Conservation (phyloP, 2,797 vertebrate species). For the Champsocephalus gunnari region DNA sequence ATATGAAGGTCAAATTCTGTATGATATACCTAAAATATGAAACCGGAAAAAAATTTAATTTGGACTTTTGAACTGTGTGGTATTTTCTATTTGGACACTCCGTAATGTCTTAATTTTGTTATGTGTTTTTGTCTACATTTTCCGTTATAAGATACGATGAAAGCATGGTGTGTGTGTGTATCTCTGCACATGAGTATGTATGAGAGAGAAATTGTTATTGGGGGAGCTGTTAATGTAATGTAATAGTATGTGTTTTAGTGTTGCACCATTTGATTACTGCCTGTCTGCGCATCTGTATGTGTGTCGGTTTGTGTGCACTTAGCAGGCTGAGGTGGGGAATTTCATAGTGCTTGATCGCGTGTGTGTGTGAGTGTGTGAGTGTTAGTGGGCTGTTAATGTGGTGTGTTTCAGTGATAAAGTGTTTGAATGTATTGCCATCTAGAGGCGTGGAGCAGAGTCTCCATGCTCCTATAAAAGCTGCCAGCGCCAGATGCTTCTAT, state of each 20-base stretch:
- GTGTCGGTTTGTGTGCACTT: slow-evolving; percentile 30
- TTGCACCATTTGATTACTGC: slow-evolving; percentile 68
- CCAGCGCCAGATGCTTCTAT: slow-evolving; percentile 95
- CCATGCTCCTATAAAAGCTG: slow-evolving; percentile 84
- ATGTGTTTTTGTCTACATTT: slow-evolving; percentile 9
- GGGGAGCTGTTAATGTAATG: slow-evolving; percentile 75
- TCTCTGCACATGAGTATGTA: slow-evolving; percentile 45
- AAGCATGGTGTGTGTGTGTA: slow-evolving; percentile 20
- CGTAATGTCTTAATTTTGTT: too few relatives aligned
- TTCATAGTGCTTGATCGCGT: slow-evolving; percentile 60
- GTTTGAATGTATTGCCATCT: slow-evolving; percentile 99
- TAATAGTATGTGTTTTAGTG: slow-evolving; percentile 73
- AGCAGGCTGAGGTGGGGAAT: slow-evolving; percentile 44
- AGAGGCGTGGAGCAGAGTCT: slow-evolving; percentile 94
- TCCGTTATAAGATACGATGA: slow-evolving; percentile 8
- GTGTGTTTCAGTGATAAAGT: slow-evolving; percentile 91
- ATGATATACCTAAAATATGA: background rate
- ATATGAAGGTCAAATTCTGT: slow-evolving; percentile 10
- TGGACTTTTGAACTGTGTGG: background rate
- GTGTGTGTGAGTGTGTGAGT: slow-evolving; percentile 34
- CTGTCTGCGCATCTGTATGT: slow-evolving; percentile 44
- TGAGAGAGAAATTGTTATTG: slow-evolving; percentile 62
- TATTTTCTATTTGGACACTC: background rate
- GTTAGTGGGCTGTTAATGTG: slow-evolving; percentile 89
- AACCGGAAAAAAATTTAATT: slow-evolving; percentile 2